phyloP scores from a whole-genome alignment of 2,113 vertebrate genomes.

The Rynchops niger region DNA sequence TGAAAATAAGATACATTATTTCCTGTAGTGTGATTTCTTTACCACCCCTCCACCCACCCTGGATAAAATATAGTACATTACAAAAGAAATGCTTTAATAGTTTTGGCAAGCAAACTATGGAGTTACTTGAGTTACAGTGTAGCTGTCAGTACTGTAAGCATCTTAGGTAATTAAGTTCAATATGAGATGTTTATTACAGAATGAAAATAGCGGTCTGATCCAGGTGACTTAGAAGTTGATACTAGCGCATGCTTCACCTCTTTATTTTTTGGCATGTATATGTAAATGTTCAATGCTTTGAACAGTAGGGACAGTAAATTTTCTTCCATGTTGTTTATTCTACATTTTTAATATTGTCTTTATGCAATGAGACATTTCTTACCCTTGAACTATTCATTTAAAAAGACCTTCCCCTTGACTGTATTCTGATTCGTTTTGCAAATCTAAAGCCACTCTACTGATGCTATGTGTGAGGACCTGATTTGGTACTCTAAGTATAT shows the following conservation, averaged over 20 bases:
- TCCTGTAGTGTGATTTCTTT: background rate
- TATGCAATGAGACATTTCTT: background rate
- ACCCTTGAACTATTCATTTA: background rate
- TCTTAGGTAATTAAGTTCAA: slow-evolving; percentile 47
- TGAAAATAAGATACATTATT: slow-evolving; percentile 10
- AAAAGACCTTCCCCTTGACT: background rate
- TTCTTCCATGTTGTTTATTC: background rate
- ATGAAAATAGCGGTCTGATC: slow-evolving; percentile 46
- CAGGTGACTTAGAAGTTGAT: slow-evolving; percentile 24
- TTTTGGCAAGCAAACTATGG: slow-evolving; percentile 28
- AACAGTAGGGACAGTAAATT: background rate
- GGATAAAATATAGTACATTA: background rate
- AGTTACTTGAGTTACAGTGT: slow-evolving; percentile 33
- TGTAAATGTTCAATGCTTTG: slow-evolving; percentile 7
- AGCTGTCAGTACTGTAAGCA: slow-evolving; percentile 6
- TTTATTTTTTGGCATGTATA: slow-evolving; percentile 6
- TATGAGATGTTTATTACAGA: slow-evolving; percentile 52
- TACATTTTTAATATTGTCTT: background rate
- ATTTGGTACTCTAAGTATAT: background rate
- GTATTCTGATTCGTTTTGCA: background rate
- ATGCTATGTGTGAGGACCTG: background rate
- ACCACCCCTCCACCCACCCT: background rate
- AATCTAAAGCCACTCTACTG: background rate
- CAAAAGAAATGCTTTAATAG: slow-evolving; percentile 26
- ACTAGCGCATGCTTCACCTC: background rate